A percentile compares a stretch with the other conserved stretches of the same genome.
These are phyloP conservation scores for Parelbella ahira DNA, from an alignment of 2,888 invertebrate species.

Conservation along the genomic window DNA sequence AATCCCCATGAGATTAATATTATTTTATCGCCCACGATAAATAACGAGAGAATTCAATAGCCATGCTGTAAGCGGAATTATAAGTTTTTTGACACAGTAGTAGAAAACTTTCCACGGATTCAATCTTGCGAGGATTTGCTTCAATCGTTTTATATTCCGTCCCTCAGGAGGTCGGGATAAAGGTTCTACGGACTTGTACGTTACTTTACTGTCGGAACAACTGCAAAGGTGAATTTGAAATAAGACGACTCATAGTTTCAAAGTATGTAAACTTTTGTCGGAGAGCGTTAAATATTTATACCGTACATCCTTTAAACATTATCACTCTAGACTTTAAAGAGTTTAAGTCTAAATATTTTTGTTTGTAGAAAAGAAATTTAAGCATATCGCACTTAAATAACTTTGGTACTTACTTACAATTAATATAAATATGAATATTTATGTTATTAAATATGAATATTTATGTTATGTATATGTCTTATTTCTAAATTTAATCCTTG, in stretches of 20 bases:
- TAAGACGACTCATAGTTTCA: conserved; percentile 20
- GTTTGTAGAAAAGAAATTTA: too few species aligned
- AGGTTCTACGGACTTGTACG: conserved; percentile 29
- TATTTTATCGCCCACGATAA: conserved; percentile 79
- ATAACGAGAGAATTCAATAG: conserved; percentile 77
- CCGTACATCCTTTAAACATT: too few species aligned
- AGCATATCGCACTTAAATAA: too few species aligned
- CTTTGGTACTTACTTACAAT: too few species aligned
- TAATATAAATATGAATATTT: too few species aligned
- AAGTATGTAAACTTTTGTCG: neutral
- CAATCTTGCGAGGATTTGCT: conserved; percentile 72
- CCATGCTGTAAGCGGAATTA: conserved; percentile 59
- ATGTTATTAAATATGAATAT: too few species aligned
- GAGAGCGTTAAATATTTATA: too few species aligned
- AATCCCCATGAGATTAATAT: conserved; percentile 78
- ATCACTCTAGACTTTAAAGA: too few species aligned
- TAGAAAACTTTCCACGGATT: conserved; percentile 65
- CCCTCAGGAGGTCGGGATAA: conserved; percentile 34
- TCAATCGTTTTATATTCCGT: conserved; percentile 49
- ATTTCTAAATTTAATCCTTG: too few species aligned
- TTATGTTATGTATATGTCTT: too few species aligned
- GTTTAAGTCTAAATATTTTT: too few species aligned
- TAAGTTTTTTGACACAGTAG: conserved; percentile 75
- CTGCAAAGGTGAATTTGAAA: conserved; percentile 24
- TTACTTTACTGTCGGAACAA: conserved; percentile 27